A percentile compares a stretch with the other conserved stretches of the same genome.
These are phyloP conservation scores for Cryptosula pallasiana DNA, from an alignment of 2,888 invertebrate species.

Conservation along the genomic window DNA sequence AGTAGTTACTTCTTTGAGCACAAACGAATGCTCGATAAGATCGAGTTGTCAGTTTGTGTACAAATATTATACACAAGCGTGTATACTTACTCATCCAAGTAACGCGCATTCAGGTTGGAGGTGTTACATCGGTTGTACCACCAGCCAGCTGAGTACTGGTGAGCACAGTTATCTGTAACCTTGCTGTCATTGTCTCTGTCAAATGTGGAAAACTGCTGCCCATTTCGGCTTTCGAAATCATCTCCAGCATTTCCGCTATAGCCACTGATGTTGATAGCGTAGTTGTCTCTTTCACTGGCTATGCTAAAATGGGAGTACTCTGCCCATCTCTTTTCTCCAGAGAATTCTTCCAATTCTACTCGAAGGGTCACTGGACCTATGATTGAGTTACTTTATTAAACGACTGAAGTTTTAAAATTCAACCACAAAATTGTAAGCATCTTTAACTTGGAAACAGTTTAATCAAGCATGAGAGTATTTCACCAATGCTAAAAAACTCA, in stretches of 20 bases:
- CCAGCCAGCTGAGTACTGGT: background rate
- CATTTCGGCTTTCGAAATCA: background rate
- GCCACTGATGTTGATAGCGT: background rate
- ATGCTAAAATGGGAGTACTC: background rate
- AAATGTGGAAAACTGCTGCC: conserved; percentile 2
- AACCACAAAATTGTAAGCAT: background rate
- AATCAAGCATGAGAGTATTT: too few relatives aligned
- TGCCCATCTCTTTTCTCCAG: background rate
- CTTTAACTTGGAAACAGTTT: too few relatives aligned
- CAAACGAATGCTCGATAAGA: too few relatives aligned
- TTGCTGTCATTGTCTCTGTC: conserved; percentile 10
- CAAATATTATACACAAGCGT: too few relatives aligned
- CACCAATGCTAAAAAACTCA: too few relatives aligned
- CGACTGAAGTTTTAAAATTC: background rate
- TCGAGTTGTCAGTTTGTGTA: too few relatives aligned
- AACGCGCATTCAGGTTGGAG: background rate
- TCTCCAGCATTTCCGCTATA: conserved; percentile 20
- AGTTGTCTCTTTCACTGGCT: background rate
- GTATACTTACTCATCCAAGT: background rate
- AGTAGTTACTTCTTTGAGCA: too few relatives aligned
- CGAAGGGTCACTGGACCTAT: background rate
- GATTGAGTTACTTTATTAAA: background rate
- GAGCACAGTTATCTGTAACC: background rate
- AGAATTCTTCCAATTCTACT: conserved; percentile 1
- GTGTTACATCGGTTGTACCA: background rate